These are phyloP conservation scores for Uropetala carovei DNA, from an alignment of 2,888 invertebrate species.

Conservation along the genomic window DNA sequence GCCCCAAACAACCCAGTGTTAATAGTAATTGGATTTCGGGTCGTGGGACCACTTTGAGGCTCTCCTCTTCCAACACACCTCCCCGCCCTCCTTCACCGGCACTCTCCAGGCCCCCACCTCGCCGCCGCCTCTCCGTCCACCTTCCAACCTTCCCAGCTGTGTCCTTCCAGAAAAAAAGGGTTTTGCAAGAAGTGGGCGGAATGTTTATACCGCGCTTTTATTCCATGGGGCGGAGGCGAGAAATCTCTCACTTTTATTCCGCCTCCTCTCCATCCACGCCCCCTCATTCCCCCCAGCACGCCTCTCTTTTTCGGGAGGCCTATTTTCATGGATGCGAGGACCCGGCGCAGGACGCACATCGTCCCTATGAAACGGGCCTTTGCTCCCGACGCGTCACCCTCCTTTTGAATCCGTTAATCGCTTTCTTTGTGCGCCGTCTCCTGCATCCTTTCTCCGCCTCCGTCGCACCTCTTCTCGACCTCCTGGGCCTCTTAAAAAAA, in stretches of 20 bases:
- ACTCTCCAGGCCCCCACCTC: too few species aligned
- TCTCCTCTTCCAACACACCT: not conserved
- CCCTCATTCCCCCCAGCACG: not conserved
- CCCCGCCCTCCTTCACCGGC: not conserved
- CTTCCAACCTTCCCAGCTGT: slow-evolving; percentile 12
- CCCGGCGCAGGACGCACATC: not conserved
- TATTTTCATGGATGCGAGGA: not conserved
- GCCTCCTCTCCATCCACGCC: slow-evolving; percentile 24
- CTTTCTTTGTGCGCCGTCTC: slow-evolving; percentile 39
- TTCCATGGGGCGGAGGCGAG: slow-evolving; percentile 1
- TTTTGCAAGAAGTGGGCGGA: slow-evolving; percentile 22
- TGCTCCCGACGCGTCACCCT: not conserved
- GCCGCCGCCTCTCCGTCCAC: slow-evolving; percentile 40
- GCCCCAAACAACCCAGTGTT: slow-evolving; percentile 59
- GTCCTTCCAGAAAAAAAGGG: not conserved
- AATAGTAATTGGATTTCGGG: slow-evolving; percentile 62
- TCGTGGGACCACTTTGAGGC: slow-evolving; percentile 51
- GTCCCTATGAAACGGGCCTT: not conserved
- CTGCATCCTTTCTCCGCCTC: not conserved
- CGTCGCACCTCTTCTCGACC: not conserved
- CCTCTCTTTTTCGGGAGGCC: not conserved
- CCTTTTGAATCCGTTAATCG: slow-evolving; percentile 47
- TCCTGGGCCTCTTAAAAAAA: not conserved
- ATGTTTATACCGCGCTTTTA: slow-evolving; percentile 37
- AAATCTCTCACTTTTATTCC: not conserved